Evolutionary conservation across 2,113 vertebrate genomes (phyloP), one percentile per base, ranked within the genome.

Genomic region (Pelodiscus sinensis): DNA sequence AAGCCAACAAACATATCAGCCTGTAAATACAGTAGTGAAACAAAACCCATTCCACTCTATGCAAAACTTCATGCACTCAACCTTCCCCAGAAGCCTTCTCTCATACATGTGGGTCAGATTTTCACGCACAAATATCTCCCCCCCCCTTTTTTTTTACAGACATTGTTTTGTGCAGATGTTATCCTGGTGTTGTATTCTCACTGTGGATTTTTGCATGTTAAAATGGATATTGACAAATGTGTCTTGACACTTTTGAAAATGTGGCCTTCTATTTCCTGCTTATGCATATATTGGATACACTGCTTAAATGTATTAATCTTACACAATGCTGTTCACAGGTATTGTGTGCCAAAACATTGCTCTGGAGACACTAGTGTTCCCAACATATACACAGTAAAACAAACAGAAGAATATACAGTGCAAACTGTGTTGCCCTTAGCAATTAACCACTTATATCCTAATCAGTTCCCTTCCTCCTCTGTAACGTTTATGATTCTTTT

Each of bases 1-100:
- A 96, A 97, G 96, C 94, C 95, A 96, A 94, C 95, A 94, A 96
- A 94, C 95, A 94, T 96, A 94, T 93, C 96, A 96, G 77, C 86
- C 82, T 83, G 73, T 92, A 95, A 94, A 96, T 94, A 91, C 6
- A 96, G 93, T 90, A 90, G 87, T 87, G 95, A 95, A 94, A 93
- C 87, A 94, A 96, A 92, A 62, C 89, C 77, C 35, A 44, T 79
- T 93, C 90, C 87, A 93, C 68, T 79, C 87, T 92, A 75, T 71
- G 21, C 79, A 87, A 84, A 89, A 94, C 81, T 71, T 9, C 82
- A 79, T 1, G 0, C 78, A 54, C 83, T 55, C 71, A 90, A 68
- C 50, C 31, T 18, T 92, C 90, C 81, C 92, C 57, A 4, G 24
- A 71, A 89, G 35, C 54, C 75, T 89, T 95, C 90, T 89, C 79